A percentile compares a stretch with the other conserved stretches of the same genome.
Conservation (phyloP, 2,888 invertebrate genomes). For the Pollenia griseotomentosa region DNA sequence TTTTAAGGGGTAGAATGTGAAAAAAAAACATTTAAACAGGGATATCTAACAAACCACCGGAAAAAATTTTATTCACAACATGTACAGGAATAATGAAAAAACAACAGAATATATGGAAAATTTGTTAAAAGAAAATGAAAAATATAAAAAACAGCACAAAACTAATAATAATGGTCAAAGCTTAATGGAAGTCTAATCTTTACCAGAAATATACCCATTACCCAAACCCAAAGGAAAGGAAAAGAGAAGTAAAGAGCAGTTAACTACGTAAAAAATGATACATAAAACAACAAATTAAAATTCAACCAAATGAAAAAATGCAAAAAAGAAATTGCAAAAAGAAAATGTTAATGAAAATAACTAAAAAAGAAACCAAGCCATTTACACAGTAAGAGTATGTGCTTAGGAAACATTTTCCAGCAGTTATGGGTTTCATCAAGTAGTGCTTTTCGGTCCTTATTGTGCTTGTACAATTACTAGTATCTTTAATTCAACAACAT, state of each 20-base stretch:
- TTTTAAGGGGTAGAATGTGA: constrained; percentile 5
- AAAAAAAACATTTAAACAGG: not conserved
- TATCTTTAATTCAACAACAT: constrained; percentile 22
- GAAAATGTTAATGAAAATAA: constrained; percentile 29
- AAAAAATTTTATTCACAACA: constrained; percentile 41
- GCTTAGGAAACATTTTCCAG: constrained; percentile 18
- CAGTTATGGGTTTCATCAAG: constrained; percentile 46
- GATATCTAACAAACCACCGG: constrained; percentile 41
- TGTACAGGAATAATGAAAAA: constrained; percentile 35
- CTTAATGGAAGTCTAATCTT: constrained; percentile 62
- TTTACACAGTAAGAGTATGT: constrained; percentile 23
- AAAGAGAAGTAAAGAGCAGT: not conserved
- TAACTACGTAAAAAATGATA: constrained; percentile 26
- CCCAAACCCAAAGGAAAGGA: not conserved
- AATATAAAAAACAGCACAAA: constrained; percentile 27
- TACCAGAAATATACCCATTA: constrained; percentile 42
- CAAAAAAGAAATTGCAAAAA: not conserved
- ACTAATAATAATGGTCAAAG: constrained; percentile 63
- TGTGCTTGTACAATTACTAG: constrained; percentile 2
- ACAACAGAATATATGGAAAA: constrained; percentile 19
- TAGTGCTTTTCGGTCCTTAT: constrained; percentile 31
- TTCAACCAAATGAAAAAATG: constrained; percentile 30
- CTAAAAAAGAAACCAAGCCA: constrained; percentile 7
- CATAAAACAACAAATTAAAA: constrained; percentile 51
- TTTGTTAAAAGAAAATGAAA: constrained; percentile 33